Base-by-base conservation (phyloP, 1,140 invertebrate species). In the Belonocnema kinseyi region DNA sequence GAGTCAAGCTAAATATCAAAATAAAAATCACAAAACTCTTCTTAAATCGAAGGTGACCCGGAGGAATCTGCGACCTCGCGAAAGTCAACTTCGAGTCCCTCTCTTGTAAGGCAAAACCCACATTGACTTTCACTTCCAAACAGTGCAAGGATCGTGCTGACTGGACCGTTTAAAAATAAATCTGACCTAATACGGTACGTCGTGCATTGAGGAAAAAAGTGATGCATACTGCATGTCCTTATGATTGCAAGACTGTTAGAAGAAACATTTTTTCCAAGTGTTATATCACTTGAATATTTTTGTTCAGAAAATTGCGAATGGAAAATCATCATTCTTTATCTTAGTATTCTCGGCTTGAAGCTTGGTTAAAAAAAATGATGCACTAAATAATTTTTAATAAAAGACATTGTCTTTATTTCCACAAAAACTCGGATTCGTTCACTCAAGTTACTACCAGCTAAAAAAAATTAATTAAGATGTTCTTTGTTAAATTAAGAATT, bases 161-260 rank as follows among this genome's bases (percentile, higher is more conserved):
- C 33, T 66, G 61, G 61, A n/a, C 61, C 73, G 40, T 52, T 84
- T 82, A 81, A 84, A 85, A 85, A 84, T 86, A 86, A 85, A 78
- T 16, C 71, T 85, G 86, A 85, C 83, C 82, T 80, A 84, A 84
- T 52, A 26, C 17, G 12, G n/a, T 70, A 56, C 72, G 75, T 50
- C 26, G 66, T 46, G 17, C 54, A 52, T 40, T 50, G 56, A 83
- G 19, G n/a, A 58, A 71, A 54, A 74, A 51, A 50, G 77, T 75
- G 70, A 73, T 51, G n/a, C 19, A 56, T 66, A n/a, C 61, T 33
- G 3, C 21, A 66, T 14, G 61, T 66, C 61, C 61, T 66, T 66
- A 66, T 40, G 33, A 66, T 66, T 5, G 6, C 16, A 66, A 66
- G 40, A 66, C 21, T 33, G 12, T 1, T 7, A 10, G 21, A 66